Base-by-base conservation (phyloP, 2,797 vertebrate species). In the Darevskia mixta region DNA sequence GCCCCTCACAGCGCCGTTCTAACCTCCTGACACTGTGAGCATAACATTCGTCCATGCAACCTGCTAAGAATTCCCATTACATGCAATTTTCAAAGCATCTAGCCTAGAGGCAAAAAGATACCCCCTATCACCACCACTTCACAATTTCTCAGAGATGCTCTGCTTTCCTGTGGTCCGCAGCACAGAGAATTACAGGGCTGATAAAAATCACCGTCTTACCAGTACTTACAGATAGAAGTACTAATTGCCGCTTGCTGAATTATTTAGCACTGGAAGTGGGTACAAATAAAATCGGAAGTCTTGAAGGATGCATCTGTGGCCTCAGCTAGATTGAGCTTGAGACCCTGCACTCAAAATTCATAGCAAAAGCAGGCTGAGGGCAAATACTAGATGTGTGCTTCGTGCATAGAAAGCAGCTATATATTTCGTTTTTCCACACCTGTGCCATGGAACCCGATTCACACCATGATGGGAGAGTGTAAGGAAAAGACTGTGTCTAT, bases 81-180 rank as follows among this genome's bases (percentile, higher is more conserved):
- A 20, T 43, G 25, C 17, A 49, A 27, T 45, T 86, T 77, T 77
- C 88, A 91, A 91, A 90, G 27, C 29, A 45, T 4, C 38, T 86
- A 5, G 13, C 61, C 23, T 89, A 23, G 43, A 88, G 87, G 86
- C 25, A 58, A 87, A 1, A 67, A 71, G 72, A 72, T 5, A 72
- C 25, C 23, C 79, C 75, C 76, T 81, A 66, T 27, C n/a, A 32
- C 49, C 49, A 58, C 35, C 61, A 25, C 45, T 29, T 18, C 55
- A 41, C 84, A 43, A 6, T 88, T 49, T 55, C 45, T 27, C 64
- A 79, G 49, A 86, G 23, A 25, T 35, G 25, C n/a, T 77, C 89
- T 79, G n/a, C 4, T 81, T 93, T 8, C n/a, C 1, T 86, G 45
- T 90, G 76, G 45, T 83, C 15, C 1, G 80, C 73, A 11, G 61